Evolutionary conservation across 2,888 invertebrate genomes (phyloP), one percentile per base, ranked within the genome.

Genomic region (Sympetrum striolatum): DNA sequence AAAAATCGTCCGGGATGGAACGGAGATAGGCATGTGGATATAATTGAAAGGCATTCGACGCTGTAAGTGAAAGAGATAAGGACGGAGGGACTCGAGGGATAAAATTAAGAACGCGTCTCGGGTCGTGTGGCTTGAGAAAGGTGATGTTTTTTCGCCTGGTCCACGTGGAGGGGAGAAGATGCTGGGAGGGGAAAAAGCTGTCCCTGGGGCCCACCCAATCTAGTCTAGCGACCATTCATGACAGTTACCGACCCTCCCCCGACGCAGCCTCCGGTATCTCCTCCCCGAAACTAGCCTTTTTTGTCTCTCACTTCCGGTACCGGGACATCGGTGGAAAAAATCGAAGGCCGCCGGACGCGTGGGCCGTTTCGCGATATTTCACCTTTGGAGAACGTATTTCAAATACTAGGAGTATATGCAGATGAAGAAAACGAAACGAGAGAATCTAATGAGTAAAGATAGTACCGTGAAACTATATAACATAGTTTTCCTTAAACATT

Each of bases 31-130:
- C n/a, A 60, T 37, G 86, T 58, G 86, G 86, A 39, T 64, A 60
- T 86, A 86, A 86, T 86, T 86, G 86, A 86, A 86, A 86, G 86
- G 86, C 60, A 60, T 64, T 86, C 86, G 60, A 86, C 86, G 86
- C 35, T 37, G 8, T 25, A 31, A 73, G 73, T 86, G 35, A 82
- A 86, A 86, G 64, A 60, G 86, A 58, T 73, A 73, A 73, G 73
- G 73, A 73, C 6, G 22, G 90, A 31, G 90, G 14, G 90, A 37
- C 18, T 18, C 18, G 25, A 22, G 31, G 90, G 90, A 80, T 90
- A 53, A 90, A 90, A 90, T 90, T 90, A 90, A 31, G 48, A 79
- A 80, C 79, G 35, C 86, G 86, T 60, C 86, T 60, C 53, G 58
- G 82, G 82, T 82, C 60, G 86, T 86, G 86, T 86, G 86, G 60